Percentiles rank a stretch among this genome's conserved stretches.
phyloP scores from a whole-genome alignment of 2,888 invertebrate species.

The Drosophila ustulata region DNA sequence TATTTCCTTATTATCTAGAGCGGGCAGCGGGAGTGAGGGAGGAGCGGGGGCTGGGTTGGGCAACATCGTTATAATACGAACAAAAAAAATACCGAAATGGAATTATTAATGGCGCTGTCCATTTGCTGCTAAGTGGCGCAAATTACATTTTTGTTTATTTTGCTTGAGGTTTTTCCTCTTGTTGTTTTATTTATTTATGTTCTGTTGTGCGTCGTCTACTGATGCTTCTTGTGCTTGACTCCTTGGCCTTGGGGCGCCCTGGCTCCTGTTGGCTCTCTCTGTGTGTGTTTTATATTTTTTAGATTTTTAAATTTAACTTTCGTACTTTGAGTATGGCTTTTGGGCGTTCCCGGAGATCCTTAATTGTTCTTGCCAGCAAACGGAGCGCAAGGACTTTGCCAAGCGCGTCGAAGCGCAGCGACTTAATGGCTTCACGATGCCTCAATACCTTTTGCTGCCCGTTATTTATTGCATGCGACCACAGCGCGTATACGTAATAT shows the following conservation, averaged over 20 bases:
- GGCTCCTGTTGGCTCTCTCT: conserved; percentile 20
- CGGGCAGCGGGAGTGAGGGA: background rate
- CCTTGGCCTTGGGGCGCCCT: conserved; percentile 52
- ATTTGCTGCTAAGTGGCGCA: conserved; percentile 81
- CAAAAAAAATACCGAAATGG: conserved; percentile 55
- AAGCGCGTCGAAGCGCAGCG: conserved; percentile 61
- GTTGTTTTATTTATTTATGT: conserved; percentile 53
- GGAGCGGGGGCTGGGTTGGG: background rate
- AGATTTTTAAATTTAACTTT: conserved; percentile 47
- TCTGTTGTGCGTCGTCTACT: conserved; percentile 20
- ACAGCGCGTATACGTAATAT: conserved; percentile 59
- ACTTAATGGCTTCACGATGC: conserved; percentile 69
- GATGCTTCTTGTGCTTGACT: conserved; percentile 40
- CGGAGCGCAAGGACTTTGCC: conserved; percentile 51
- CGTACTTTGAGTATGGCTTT: conserved; percentile 58
- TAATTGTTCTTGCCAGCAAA: conserved; percentile 66
- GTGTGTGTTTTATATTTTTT: conserved; percentile 20
- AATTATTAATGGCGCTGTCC: conserved; percentile 80
- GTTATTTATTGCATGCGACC: conserved; percentile 51
- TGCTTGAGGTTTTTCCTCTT: conserved; percentile 48
- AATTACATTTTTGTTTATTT: conserved; percentile 79
- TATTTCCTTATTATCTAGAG: conserved; percentile 75
- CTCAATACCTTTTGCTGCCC: conserved; percentile 47
- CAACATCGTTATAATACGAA: conserved; percentile 41
- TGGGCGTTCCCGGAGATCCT: conserved; percentile 60